These are phyloP conservation scores for Phoxinus phoxinus DNA, from an alignment of 2,113 vertebrate genomes.

Conservation along the genomic window DNA sequence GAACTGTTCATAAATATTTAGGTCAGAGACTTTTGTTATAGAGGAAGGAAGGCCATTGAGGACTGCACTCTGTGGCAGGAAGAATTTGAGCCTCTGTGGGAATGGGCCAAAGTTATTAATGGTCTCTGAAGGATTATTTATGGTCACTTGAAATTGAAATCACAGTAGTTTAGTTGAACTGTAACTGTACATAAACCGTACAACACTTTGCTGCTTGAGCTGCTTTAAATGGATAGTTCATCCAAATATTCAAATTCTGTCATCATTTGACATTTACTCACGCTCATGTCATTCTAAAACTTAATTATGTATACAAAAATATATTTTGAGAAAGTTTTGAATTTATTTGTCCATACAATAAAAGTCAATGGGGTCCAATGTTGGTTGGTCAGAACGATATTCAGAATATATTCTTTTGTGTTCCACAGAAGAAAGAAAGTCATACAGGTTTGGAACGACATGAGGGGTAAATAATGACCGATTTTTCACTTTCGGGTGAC, in stretches of 20 bases:
- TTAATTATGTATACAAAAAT: not conserved
- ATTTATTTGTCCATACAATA: not conserved
- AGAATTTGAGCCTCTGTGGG: conserved; percentile 68
- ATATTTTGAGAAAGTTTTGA: not conserved
- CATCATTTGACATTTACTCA: not conserved
- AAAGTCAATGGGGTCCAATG: no score
- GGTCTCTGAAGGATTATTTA: conserved; percentile 68
- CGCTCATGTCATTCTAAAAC: not conserved
- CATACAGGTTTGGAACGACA: not conserved
- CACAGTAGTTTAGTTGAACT: conserved; percentile 56
- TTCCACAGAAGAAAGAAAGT: not conserved
- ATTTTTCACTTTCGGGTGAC: not conserved
- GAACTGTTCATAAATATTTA: not conserved
- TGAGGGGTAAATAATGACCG: not conserved
- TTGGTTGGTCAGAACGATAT: not conserved
- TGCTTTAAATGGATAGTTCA: not conserved
- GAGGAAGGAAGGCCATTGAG: not conserved
- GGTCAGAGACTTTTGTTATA: not conserved
- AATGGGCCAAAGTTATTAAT: conserved; percentile 69
- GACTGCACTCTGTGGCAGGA: conserved; percentile 53
- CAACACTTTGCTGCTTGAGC: not conserved
- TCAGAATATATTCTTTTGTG: not conserved
- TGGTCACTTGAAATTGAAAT: conserved; percentile 56
- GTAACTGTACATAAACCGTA: conserved; percentile 60
- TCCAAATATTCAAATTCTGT: not conserved